A percentile compares a stretch with the other conserved stretches of the same genome.
Conservation (phyloP, 2,797 vertebrate species). For the Linurgus olivaceus region DNA sequence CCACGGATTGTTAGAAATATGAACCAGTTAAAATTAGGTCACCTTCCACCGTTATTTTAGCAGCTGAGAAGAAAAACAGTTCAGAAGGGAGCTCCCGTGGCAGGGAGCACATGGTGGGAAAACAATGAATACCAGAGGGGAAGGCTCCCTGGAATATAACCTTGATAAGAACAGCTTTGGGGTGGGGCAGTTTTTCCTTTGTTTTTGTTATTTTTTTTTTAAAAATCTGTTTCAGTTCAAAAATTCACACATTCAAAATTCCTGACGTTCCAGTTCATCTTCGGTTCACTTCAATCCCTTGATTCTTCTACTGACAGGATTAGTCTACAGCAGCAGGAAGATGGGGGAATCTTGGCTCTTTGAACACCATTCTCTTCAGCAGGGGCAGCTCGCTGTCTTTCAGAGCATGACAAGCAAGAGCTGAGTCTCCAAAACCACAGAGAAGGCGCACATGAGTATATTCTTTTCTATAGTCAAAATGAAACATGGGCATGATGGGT, state of each 20-base stretch:
- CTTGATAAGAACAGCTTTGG: background rate
- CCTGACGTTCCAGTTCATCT: slow-evolving; percentile 19
- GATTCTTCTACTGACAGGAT: background rate
- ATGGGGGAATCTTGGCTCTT: background rate
- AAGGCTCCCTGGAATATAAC: slow-evolving; percentile 15
- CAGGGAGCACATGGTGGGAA: background rate
- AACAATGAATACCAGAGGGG: background rate
- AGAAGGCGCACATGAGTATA: background rate
- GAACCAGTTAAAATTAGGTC: slow-evolving; percentile 56
- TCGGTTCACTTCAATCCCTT: background rate
- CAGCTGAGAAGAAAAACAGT: slow-evolving; percentile 48
- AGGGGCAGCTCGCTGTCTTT: background rate
- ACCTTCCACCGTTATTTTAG: slow-evolving; percentile 49
- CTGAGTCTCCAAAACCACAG: background rate
- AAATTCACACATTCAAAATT: background rate
- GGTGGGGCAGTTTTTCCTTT: background rate
- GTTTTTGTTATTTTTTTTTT: background rate
- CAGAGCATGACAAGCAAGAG: background rate
- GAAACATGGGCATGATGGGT: rapidly evolving
- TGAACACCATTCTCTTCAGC: background rate
- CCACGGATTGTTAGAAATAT: slow-evolving; percentile 59
- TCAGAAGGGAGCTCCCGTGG: background rate
- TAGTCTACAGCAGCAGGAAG: background rate
- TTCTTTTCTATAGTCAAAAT: background rate
- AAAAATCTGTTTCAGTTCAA: background rate